Evolutionary conservation across 53 echinoderm and acorn worm species (phyloP), one percentile per base, ranked within the genome.

Genomic region (Luidia sarsii): DNA sequence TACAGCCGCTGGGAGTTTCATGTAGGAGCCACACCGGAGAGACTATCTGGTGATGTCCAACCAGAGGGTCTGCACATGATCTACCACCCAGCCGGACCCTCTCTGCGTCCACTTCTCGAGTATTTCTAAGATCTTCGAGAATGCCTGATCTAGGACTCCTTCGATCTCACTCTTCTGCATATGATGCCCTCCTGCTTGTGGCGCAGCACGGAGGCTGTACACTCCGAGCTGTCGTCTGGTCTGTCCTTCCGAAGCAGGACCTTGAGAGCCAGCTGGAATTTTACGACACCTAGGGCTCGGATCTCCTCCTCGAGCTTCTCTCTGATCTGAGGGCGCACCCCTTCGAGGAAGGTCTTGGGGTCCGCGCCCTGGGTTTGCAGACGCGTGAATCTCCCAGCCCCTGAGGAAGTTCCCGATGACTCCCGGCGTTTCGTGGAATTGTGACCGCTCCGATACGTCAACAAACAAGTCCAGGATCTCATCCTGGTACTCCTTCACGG

Each of bases 61-160:
- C 84, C 74, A 84, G 14, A 84, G 50, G 3, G 64, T 71, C 6
- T 30, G 19, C 16, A 84, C 73, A 0, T 25, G 7, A 23, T 84
- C 84, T 19, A 84, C 64, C 20, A 80, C 65, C 83, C 71, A 61
- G 19, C 84, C 72, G 3, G 51, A 82, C 23, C 57, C 82, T 53
- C 82, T 68, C 15, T 70, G 82, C 22, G 82, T 82, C 69, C 56
- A 82, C 28, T 55, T 70, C 56, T 82, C 68, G 21, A 66, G 67
- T 1, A 9, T n/a, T 27, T 66, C 67, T 28, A 39, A 43, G 39
- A 66, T 3, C 1, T 22, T 22, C 2, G 82, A 39, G 35, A 69
- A 50, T 9, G 57, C 70, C 20, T 0, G 30, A 19, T 82, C 30
- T 4, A 82, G 70, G 19, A 18, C 82, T 9, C 7, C 70, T 18